A percentile compares a stretch with the other conserved stretches of the same genome.
Evolutionary conservation across 2,113 vertebrate genomes (phyloP).

Genomic region (Fulica atra): DNA sequence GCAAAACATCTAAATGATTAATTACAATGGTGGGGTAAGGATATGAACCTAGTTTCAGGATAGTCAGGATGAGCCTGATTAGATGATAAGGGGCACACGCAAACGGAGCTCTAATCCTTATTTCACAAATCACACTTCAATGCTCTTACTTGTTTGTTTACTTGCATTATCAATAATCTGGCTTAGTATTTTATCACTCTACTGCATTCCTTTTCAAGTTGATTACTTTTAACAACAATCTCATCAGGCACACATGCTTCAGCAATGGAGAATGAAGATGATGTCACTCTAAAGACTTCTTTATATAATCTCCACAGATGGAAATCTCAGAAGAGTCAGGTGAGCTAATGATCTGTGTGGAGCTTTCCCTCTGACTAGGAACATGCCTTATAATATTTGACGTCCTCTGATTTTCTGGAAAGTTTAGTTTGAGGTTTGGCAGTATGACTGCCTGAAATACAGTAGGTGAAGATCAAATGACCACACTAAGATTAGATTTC

Average conservation of each 20-base stretch:
- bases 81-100: background rate
- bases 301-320: background rate
- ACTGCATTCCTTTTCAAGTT: conserved; percentile 4
- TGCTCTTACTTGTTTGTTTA: conserved; percentile 18
- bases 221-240: conserved; percentile 34
- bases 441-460: background rate
- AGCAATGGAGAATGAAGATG: background rate
- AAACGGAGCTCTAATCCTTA: conserved; percentile 1
- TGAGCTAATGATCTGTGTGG: background rate
- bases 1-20: background rate
- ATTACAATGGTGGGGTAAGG: background rate
- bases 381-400: background rate
- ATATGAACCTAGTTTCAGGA: background rate
- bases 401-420: background rate
- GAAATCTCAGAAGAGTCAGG: background rate
- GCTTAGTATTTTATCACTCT: conserved; percentile 17
- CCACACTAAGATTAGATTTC: background rate
- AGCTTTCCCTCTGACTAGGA: background rate
- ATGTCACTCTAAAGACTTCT: background rate
- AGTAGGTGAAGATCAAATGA: background rate
- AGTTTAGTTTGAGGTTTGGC: background rate
- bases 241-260: background rate
- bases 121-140: conserved; percentile 36
- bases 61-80: background rate
- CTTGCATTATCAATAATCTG: conserved; percentile 40